phyloP scores from a whole-genome alignment of 1,140 invertebrate genomes.

The Pararge aegeria region DNA sequence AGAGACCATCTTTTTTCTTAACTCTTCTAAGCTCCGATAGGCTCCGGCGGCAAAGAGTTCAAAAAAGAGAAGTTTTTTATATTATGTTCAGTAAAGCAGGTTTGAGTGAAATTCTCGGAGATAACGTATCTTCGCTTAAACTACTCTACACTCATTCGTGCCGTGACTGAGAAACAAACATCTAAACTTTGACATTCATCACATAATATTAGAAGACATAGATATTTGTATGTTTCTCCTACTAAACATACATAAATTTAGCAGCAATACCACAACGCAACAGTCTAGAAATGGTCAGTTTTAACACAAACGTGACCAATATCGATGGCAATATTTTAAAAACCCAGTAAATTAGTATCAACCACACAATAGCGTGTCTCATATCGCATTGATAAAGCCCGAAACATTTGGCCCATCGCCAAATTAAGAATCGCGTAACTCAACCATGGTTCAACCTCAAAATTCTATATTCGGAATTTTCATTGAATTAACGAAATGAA shows the following conservation, averaged over 20 bases:
- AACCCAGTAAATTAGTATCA: conserved; percentile 28
- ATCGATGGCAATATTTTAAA: conserved; percentile 29
- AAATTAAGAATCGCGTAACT: conserved; percentile 35
- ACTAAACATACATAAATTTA: neutral
- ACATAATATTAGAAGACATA: too few relatives aligned
- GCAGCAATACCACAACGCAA: neutral
- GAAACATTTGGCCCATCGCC: conserved; percentile 27
- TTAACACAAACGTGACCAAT: conserved; percentile 16
- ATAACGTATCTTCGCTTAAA: too few relatives aligned
- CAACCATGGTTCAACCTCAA: conserved; percentile 24
- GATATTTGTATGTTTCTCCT: too few relatives aligned
- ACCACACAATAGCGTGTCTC: conserved; percentile 30
- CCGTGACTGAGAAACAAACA: too few relatives aligned
- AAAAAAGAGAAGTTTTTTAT: too few relatives aligned
- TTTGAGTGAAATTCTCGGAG: too few relatives aligned
- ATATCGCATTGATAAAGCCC: conserved; percentile 32
- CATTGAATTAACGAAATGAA: conserved; percentile 31
- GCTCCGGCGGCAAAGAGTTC: too few relatives aligned
- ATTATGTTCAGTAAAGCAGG: too few relatives aligned
- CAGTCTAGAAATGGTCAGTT: neutral
- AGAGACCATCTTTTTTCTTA: too few relatives aligned
- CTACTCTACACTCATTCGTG: too few relatives aligned
- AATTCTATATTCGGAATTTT: conserved; percentile 26
- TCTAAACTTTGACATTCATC: too few relatives aligned
- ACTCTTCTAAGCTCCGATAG: too few relatives aligned